phyloP scores from a whole-genome alignment of 2,113 vertebrate genomes.

The Cyanoliseus patagonus region DNA sequence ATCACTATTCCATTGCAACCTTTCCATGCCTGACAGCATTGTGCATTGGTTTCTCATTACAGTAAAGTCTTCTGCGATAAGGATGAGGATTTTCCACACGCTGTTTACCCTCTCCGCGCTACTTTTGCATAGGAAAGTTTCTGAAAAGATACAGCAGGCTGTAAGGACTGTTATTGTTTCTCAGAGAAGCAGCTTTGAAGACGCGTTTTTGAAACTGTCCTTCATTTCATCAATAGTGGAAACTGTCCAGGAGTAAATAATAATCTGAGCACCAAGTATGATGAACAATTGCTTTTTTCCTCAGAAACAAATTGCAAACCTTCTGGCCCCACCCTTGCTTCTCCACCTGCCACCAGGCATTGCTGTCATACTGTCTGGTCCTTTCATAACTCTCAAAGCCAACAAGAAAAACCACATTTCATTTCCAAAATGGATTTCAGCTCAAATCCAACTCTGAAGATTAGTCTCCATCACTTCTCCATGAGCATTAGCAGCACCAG shows the following conservation, averaged over 20 bases:
- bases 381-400: conserved; percentile 6
- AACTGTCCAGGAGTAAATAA: background rate
- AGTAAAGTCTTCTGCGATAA: background rate
- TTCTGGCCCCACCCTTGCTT: conserved; percentile 13
- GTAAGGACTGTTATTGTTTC: background rate
- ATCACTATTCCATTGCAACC: background rate
- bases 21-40: background rate
- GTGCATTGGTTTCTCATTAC: background rate
- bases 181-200: background rate
- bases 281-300: background rate
- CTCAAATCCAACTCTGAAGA: background rate
- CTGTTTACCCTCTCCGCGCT: background rate
- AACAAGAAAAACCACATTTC: background rate
- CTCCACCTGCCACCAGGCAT: background rate
- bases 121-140: background rate
- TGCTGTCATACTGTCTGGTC: background rate
- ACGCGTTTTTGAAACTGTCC: background rate
- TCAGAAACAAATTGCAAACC: background rate
- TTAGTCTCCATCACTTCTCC: background rate
- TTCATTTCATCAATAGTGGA: background rate
- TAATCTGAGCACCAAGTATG: background rate
- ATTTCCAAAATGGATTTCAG: conserved; percentile 9
- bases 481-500: background rate
- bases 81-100: background rate
- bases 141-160: background rate